Percentiles rank a stretch among this genome's conserved stretches.
phyloP scores from a whole-genome alignment of 2,888 invertebrate species.

The Drosophila sordidula region DNA sequence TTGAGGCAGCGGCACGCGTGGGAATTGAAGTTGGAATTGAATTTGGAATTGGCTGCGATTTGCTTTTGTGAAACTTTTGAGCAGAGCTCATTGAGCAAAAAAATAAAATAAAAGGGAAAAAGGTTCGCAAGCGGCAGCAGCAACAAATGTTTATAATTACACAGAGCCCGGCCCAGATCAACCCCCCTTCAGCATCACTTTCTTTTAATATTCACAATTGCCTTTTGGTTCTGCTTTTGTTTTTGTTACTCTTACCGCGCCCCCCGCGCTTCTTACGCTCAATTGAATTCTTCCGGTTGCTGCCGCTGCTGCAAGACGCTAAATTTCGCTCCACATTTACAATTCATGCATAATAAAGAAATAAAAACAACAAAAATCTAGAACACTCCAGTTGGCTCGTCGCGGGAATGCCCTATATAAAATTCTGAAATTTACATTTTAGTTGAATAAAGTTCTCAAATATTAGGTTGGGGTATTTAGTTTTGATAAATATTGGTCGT shows the following conservation, averaged over 20 bases:
- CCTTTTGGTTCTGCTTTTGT: constrained; percentile 33
- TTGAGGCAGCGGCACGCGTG: constrained; percentile 70
- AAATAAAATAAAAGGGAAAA: constrained; percentile 7
- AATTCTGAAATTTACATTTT: background rate
- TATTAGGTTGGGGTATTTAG: no score
- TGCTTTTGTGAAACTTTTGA: constrained; percentile 50
- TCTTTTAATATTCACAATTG: constrained; percentile 67
- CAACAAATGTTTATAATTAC: constrained; percentile 59
- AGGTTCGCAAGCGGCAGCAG: constrained; percentile 21
- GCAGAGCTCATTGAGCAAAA: constrained; percentile 2
- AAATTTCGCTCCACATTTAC: constrained; percentile 64
- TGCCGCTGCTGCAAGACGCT: constrained; percentile 44
- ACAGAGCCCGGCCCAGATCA: constrained; percentile 5
- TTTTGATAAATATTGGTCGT: no score
- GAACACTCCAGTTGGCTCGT: background rate
- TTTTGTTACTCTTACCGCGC: background rate
- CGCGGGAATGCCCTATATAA: constrained; percentile 1
- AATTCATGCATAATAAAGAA: constrained; percentile 76
- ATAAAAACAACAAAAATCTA: constrained; percentile 38
- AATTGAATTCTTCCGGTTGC: constrained; percentile 76
- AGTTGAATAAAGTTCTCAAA: no score
- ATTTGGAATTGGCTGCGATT: constrained; percentile 57
- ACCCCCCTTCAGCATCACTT: constrained; percentile 24
- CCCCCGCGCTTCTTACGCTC: constrained; percentile 56
- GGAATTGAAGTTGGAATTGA: constrained; percentile 65